Conservation (phyloP, 2,888 invertebrate genomes). For the Autographa gamma region DNA sequence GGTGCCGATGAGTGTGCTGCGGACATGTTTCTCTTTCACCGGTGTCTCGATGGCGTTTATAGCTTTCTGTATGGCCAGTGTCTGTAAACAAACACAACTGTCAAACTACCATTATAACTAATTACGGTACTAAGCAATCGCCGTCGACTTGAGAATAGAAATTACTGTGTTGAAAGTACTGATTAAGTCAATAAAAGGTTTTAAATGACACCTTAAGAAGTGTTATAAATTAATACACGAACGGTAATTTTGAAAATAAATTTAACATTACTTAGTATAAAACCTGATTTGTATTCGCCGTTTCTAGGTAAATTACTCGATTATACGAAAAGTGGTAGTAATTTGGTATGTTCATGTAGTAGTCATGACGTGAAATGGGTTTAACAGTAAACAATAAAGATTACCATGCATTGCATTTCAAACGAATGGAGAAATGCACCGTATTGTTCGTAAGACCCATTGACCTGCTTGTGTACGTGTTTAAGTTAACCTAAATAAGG, state of each 20-base stretch:
- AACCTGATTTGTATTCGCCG: not conserved
- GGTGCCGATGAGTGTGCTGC: conserved; percentile 98
- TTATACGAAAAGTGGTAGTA: not conserved
- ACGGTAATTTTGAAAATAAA: not conserved
- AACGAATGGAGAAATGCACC: conserved; percentile 44
- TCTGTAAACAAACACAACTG: conserved; percentile 88
- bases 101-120: not conserved
- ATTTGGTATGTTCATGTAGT: not conserved
- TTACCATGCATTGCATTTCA: conserved; percentile 43
- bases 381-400: conserved; percentile 50
- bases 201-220: not conserved
- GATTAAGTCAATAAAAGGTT: no score
- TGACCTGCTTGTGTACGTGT: conserved; percentile 50
- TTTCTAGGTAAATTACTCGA: not conserved
- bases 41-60: conserved; percentile 97
- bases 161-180: no score
- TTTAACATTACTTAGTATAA: not conserved
- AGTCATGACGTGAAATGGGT: conserved; percentile 17
- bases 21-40: conserved; percentile 99
- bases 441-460: conserved; percentile 48
- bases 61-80: conserved; percentile 97
- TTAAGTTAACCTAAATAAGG: conserved; percentile 48
- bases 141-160: no score
- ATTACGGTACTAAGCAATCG: not conserved
- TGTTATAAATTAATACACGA: not conserved